Base-by-base conservation (phyloP, 1,140 invertebrate genomes). In the Chelonus insularis region DNA sequence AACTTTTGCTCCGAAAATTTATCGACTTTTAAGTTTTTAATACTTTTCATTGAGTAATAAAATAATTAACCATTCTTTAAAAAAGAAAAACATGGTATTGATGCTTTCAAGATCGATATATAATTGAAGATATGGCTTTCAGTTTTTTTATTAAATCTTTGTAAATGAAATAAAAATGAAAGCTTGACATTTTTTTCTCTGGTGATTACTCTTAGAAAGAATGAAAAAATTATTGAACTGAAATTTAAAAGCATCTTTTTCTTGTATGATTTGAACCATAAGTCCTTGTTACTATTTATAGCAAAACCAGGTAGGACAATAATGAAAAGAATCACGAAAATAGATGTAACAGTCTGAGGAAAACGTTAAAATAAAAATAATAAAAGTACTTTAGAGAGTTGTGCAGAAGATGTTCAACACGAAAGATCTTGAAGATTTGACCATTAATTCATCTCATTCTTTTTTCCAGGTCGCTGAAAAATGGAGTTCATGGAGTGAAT, bases 401-500 rank as follows among this genome's bases (percentile, higher is more conserved):
- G 11, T 21, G 11, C 9, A 11, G 23, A 32, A 23, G 14, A 32
- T 12, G 9, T 32, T 51, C 52, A 37, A 12, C 9, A 52, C 34
- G 36, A n/a, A 6, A 25, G 9, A 12, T 20, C 34, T 16, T 18
- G 18, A 16, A 55, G 7, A 11, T 16, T 23, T 25, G 36, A 39
- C 9, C 18, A 39, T 37, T 39, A 55, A 34, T 34, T n/a, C 14
- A n/a, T 23, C 16, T 51, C 3, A 11, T 23, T 51, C n/a, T 51
- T 51, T 34, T 29, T 32, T 51, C 25, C 23, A 34, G 48, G 48
- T 14, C 29, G 5, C 11, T 34, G 29, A 16, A 18, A 14, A 23
- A 34, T 34, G 29, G 12, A 23, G 29, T 51, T 4, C 52, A 21
- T n/a, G n/a, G n/a, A n/a, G 32, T 55, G 52, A 55, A 34, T 55